Base-by-base conservation (phyloP, 2,888 invertebrate genomes). In the Tachina lurida region DNA sequence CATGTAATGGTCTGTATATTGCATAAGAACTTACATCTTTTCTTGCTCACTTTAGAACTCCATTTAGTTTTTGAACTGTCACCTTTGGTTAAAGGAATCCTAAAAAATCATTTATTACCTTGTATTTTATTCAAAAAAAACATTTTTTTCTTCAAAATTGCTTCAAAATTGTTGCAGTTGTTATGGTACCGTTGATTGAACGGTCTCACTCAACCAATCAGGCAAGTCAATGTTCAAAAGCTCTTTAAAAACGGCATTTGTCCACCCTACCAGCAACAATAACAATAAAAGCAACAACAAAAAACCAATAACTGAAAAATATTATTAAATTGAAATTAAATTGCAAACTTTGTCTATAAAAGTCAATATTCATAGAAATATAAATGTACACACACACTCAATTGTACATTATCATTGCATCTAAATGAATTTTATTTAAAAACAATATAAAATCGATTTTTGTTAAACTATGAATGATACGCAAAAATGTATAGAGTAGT, bases 241-340 rank as follows among this genome's bases (percentile, higher is more conserved):
- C 67, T 68, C n/a, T 58, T 49, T n/a, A 49, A 56, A 47, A 76
- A 31, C 15, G 9, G 19, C 58, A 62, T 39, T 43, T 60, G 63
- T 77, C 77, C 71, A 52, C 10, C 45, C 19, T 22, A 67, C 12
- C 56, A 71, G 17, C 67, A 68, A 22, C 19, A 65, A n/a, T 52
- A 77, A 19, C 8, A 31, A 31, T 31, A 76, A 13, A n/a, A n/a
- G n/a, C 56, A 62, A 10, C 8, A 71, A 68, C 63, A 78, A 62
- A 19, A 76, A 67, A 60, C 15, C 31, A 63, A 68, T 63, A 63
- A 75, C 79, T 75, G 65, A 78, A 84, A 84, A 82, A 78, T 82
- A 82, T 85, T 82, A 79, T 85, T 85, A 82, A 85, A 86, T 83
- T 79, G 83, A 83, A 85, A 83, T 86, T 86, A 75, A 74, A 85